Evolutionary conservation across 2,797 vertebrate genomes (phyloP).

Genomic region (Poliocrania exsul): DNA sequence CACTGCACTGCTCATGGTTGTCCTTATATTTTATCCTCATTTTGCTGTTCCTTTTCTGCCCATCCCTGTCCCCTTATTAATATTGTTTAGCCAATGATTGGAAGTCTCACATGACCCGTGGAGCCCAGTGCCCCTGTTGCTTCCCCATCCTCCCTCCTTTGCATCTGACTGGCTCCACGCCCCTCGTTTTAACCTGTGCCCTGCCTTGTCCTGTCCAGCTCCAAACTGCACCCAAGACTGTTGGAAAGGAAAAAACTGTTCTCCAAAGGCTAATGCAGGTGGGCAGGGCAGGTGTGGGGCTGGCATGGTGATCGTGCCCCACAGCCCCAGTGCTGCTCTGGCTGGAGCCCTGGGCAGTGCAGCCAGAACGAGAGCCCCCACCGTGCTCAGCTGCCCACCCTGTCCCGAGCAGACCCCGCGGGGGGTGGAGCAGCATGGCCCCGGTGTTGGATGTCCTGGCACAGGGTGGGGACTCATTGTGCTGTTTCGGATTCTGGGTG

Average conservation of each 20-base stretch:
- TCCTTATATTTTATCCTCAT: not conserved
- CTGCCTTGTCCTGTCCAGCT: not conserved
- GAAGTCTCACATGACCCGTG: fast-evolving
- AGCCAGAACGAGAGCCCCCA: not conserved
- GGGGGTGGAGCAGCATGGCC: fast-evolving
- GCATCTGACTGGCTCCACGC: fast-evolving
- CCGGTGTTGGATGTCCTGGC: fast-evolving
- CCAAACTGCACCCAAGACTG: fast-evolving
- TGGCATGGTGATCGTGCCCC: not conserved
- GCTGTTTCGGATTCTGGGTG: not conserved
- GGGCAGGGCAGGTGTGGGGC: not conserved
- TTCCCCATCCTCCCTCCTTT: not conserved
- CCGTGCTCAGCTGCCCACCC: fast-evolving
- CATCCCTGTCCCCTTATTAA: not conserved
- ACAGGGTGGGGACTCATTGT: not conserved
- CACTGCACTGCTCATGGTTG: fast-evolving
- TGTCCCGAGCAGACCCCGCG: not conserved
- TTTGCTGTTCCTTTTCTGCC: not conserved
- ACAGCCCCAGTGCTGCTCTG: fast-evolving
- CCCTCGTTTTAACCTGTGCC: not conserved
- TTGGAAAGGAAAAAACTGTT: not conserved
- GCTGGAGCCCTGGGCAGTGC: not conserved
- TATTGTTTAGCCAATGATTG: fast-evolving
- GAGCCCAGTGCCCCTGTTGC: not conserved
- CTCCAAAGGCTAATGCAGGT: not conserved